Conservation (phyloP, 2,888 invertebrate genomes). For the Augochlorella aurata region DNA sequence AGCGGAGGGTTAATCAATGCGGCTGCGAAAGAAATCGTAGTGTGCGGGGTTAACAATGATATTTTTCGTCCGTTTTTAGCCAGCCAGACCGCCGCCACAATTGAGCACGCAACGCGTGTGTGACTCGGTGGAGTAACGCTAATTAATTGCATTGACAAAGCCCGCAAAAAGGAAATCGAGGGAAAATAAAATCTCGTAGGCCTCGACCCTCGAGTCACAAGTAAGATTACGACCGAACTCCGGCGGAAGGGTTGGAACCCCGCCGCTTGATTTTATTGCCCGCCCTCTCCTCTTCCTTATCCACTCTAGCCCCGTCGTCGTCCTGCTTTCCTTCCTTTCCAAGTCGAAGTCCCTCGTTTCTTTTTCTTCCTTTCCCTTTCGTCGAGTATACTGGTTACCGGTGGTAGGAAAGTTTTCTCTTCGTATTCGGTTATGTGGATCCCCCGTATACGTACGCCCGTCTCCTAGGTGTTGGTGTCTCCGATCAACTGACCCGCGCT, state of each 20-base stretch:
- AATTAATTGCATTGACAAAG: constrained; percentile 73
- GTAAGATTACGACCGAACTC: constrained; percentile 75
- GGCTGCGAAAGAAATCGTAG: too few relatives aligned
- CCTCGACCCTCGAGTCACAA: constrained; percentile 66
- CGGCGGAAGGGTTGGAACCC: constrained; percentile 77
- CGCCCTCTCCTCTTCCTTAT: constrained; percentile 59
- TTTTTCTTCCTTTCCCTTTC: constrained; percentile 66
- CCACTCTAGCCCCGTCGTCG: constrained; percentile 43
- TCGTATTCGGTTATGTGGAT: constrained; percentile 56
- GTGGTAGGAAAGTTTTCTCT: constrained; percentile 61
- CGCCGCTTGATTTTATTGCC: constrained; percentile 79
- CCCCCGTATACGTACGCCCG: constrained; percentile 50
- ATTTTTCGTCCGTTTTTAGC: not conserved
- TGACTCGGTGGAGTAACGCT: constrained; percentile 69
- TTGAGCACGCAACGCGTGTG: constrained; percentile 39
- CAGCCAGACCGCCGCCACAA: not conserved
- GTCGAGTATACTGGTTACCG: constrained; percentile 51
- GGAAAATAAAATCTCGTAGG: constrained; percentile 76
- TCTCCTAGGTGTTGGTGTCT: constrained; percentile 16
- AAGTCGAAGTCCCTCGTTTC: constrained; percentile 61
- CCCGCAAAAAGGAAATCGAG: not conserved
- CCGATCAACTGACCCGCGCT: constrained; percentile 74
- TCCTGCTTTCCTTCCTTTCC: constrained; percentile 51
- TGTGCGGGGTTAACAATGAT: not conserved
- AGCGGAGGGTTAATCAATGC: too few relatives aligned